These are phyloP conservation scores for Notocelia uddmanniana DNA, from an alignment of 2,888 invertebrate genomes.

Conservation along the genomic window DNA sequence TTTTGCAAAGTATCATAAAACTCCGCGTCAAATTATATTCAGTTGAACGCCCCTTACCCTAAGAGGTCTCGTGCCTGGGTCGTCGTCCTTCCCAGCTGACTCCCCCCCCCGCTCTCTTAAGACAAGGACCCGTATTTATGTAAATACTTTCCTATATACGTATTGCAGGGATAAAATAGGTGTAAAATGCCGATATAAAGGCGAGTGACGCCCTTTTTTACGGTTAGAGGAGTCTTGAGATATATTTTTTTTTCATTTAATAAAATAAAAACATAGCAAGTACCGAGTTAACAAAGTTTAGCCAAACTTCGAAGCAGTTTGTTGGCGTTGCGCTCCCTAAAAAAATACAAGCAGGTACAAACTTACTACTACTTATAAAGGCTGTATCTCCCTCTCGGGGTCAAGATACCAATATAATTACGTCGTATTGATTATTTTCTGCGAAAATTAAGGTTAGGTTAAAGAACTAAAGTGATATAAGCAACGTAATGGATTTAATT, in stretches of 20 bases:
- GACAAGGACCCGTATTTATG: constrained; percentile 36
- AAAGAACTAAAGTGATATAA: too few species aligned
- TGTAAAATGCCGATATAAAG: constrained; percentile 25
- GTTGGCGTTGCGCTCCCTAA: too few species aligned
- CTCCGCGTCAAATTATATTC: constrained; percentile 24
- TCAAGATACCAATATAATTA: too few species aligned
- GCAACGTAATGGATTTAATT: too few species aligned
- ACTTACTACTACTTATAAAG: too few species aligned
- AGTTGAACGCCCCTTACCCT: constrained; percentile 37
- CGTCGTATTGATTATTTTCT: neutral
- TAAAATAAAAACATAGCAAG: too few species aligned
- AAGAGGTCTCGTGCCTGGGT: constrained; percentile 30
- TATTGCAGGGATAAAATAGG: constrained; percentile 14
- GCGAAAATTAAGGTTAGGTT: neutral
- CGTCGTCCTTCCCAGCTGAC: constrained; percentile 42
- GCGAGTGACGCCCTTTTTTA: neutral
- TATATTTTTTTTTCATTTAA: too few species aligned
- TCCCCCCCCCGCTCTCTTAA: constrained; percentile 28
- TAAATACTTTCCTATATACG: constrained; percentile 26
- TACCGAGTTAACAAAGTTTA: too few species aligned
- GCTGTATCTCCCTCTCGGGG: too few species aligned
- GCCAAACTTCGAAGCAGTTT: too few species aligned
- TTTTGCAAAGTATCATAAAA: constrained; percentile 15
- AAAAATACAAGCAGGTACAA: too few species aligned
- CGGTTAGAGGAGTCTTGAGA: neutral